Evolutionary conservation across 2,888 invertebrate species (phyloP).

Genomic region (Meghimatium bilineatum): DNA sequence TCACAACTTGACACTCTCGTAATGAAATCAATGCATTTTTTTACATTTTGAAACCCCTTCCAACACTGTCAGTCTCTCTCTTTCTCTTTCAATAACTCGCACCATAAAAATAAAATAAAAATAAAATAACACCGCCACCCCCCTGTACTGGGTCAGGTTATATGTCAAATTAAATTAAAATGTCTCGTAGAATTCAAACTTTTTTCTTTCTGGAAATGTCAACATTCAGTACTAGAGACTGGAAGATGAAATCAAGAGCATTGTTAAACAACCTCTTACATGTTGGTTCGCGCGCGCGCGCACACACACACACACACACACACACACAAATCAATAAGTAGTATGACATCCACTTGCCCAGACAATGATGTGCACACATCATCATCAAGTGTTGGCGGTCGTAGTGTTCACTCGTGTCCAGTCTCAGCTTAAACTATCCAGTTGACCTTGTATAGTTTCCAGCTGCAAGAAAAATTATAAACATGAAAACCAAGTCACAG

Average conservation of each 20-base stretch:
- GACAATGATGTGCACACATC: background rate
- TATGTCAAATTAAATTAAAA: background rate
- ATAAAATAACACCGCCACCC: background rate
- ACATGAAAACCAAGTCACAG: too few relatives aligned
- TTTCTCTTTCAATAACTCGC: background rate
- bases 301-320: background rate
- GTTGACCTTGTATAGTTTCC: constrained; percentile 49
- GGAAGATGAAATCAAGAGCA: background rate
- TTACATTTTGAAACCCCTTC: background rate
- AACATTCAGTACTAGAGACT: background rate
- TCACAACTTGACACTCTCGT: too few relatives aligned
- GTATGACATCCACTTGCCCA: background rate
- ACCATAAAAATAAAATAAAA: background rate
- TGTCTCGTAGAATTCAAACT: background rate
- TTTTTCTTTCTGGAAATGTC: background rate
- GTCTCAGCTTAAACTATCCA: constrained; percentile 50
- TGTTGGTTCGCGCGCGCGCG: too few relatives aligned
- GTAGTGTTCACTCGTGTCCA: too few relatives aligned
- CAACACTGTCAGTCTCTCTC: background rate
- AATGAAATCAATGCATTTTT: too few relatives aligned
- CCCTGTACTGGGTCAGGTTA: background rate
- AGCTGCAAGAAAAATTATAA: constrained; percentile 47
- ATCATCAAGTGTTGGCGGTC: too few relatives aligned
- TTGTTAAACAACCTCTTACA: too few relatives aligned
- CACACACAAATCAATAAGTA: background rate